Base-by-base conservation (phyloP, 2,797 vertebrate genomes). In the Orestias chungarensis region DNA sequence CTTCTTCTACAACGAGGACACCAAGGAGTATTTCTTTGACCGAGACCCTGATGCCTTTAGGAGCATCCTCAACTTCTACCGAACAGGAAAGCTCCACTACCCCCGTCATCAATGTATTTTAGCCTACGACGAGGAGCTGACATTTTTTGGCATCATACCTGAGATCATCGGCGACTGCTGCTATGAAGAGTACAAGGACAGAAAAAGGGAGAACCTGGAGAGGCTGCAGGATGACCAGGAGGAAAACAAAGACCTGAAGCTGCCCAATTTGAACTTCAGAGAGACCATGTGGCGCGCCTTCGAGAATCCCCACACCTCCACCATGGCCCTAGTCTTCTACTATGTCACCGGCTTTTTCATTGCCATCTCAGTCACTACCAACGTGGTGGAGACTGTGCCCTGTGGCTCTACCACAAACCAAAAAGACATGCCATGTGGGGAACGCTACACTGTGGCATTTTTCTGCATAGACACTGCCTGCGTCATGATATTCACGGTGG, bases 311-410 rank as follows among this genome's bases (percentile, higher is more conserved):
- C 98, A 99, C 93, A 99, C 98, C 90, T 99, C 97, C 94, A 99
- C 98, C 73, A 95, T 99, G 96, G 98, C 98, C 40, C 93, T 99
- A 91, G 98, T 99, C 93, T 99, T 99, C 95, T 99, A 99, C 94
- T 99, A 99, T 0, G 97, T 99, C 91, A 99, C 98, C 0, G 98
- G 98, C 66, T 99, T 99, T 96, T 99, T 99, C 90, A 99, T 99
- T 8, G 98, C 98, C 0, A 95, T 98, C 80, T 99, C 98, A 0
- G 98, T 99, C 86, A 96, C 99, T 89, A 98, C 98, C 35, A 99
- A 99, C 0, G 97, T 99, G 66, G 96, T 99, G 80, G 98, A 99
- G 88, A 99, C 98, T 0, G 97, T 99, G 73, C 98, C 98, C 0
- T 99, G 98, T 14, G 97, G 96, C 68, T 89, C 94, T 11, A 95